Evolutionary conservation across 2,888 invertebrate species (phyloP).

Genomic region (Loripinus fragilis): DNA sequence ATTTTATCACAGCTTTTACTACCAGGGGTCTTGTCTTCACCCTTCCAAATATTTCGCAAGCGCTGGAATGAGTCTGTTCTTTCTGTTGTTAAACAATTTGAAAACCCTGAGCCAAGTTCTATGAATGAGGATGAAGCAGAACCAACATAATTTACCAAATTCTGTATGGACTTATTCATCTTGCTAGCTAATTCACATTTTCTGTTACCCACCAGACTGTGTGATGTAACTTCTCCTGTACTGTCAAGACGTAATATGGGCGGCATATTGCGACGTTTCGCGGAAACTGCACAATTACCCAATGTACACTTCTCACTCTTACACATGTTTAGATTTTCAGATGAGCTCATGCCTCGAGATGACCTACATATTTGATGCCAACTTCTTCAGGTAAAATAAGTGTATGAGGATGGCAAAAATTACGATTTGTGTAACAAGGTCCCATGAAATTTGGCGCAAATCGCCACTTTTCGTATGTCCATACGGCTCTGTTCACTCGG

Average conservation of each 20-base stretch:
- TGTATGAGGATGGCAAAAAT: conserved; percentile 7
- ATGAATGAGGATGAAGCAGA: conserved; percentile 5
- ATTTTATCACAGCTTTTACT: not conserved
- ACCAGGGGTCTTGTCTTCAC: not conserved
- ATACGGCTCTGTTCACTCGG: conserved; percentile 27
- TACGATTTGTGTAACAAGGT: conserved; percentile 15
- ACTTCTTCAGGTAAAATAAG: conserved; percentile 24
- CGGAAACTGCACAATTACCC: not conserved
- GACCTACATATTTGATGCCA: not conserved
- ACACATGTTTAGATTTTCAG: conserved; percentile 6
- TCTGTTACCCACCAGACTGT: not conserved
- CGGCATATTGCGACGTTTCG: conserved; percentile 29
- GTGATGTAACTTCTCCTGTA: conserved; percentile 64
- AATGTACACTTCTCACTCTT: conserved; percentile 4
- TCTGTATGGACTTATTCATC: not conserved
- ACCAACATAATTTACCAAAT: conserved; percentile 12
- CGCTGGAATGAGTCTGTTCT: not conserved
- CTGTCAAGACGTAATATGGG: conserved; percentile 65
- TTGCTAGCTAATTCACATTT: not conserved
- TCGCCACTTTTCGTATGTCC: conserved; percentile 46
- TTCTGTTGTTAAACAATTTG: not conserved
- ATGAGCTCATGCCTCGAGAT: conserved; percentile 23
- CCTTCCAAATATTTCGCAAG: not conserved
- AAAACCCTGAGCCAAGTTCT: conserved; percentile 2
- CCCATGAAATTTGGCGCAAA: conserved; percentile 37